phyloP scores from a whole-genome alignment of 2,888 invertebrate genomes.

The Hyles lineata region DNA sequence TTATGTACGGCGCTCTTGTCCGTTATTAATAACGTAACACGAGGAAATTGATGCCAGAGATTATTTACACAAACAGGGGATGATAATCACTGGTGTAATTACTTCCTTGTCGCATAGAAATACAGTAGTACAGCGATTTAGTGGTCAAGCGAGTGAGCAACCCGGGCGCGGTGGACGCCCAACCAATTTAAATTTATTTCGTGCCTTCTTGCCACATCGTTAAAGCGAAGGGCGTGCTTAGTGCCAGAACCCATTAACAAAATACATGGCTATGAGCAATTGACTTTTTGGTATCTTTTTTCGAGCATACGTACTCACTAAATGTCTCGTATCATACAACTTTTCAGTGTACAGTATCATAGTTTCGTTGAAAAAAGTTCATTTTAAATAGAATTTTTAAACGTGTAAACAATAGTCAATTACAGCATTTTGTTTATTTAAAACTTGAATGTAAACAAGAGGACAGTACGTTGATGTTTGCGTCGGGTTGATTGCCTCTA shows the following conservation, averaged over 20 bases:
- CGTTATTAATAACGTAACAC: conserved; percentile 24
- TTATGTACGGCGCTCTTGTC: conserved; percentile 6
- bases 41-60: conserved; percentile 35
- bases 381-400: conserved; percentile 44
- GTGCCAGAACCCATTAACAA: conserved; percentile 70
- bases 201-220: conserved; percentile 67
- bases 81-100: not conserved
- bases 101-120: not conserved
- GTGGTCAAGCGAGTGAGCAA: not conserved
- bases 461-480: conserved; percentile 62
- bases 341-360: conserved; percentile 48
- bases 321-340: conserved; percentile 63
- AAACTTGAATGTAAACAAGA: conserved; percentile 63
- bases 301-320: conserved; percentile 63
- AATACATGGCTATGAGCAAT: conserved; percentile 73
- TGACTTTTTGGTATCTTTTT: conserved; percentile 66
- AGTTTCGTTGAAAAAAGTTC: conserved; percentile 29
- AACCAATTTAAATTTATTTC: conserved; percentile 76
- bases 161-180: conserved; percentile 38
- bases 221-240: conserved; percentile 73
- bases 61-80: conserved; percentile 2
- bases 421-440: conserved; percentile 59
- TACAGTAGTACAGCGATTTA: not conserved
- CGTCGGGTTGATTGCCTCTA: conserved; percentile 73
- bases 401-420: conserved; percentile 49